Conservation (phyloP, 2,888 invertebrate genomes). For the Lasioglossum figueresi region DNA sequence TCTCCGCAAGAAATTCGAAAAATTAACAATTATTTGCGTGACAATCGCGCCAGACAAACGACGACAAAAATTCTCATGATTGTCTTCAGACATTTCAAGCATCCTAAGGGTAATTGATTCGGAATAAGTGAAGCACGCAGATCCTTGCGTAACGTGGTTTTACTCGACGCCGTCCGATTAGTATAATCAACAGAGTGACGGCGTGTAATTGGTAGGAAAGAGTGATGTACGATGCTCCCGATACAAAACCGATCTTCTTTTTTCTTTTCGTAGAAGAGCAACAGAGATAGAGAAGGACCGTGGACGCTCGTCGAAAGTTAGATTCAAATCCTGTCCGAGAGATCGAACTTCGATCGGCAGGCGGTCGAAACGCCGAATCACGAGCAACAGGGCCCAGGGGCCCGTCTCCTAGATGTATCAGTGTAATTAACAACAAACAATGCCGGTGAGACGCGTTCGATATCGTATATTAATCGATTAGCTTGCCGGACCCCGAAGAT, state of each 20-base stretch:
- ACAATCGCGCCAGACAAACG: background rate
- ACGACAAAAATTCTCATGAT: background rate
- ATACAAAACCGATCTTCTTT: slow-evolving; percentile 29
- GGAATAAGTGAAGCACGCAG: background rate
- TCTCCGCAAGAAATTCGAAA: background rate
- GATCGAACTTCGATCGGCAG: slow-evolving; percentile 61
- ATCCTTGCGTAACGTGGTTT: background rate
- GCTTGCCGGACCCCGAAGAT: slow-evolving; percentile 68
- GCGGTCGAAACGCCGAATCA: slow-evolving; percentile 74
- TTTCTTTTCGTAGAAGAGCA: background rate
- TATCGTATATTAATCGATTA: slow-evolving; percentile 80
- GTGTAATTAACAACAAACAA: slow-evolving; percentile 82
- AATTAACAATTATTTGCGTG: background rate
- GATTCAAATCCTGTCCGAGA: slow-evolving; percentile 67
- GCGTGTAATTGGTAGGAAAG: slow-evolving; percentile 26
- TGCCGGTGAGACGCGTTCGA: slow-evolving; percentile 73
- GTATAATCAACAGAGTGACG: slow-evolving; percentile 35
- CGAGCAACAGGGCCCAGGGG: slow-evolving; percentile 47
- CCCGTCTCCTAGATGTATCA: slow-evolving; percentile 75
- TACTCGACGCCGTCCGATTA: slow-evolving; percentile 26
- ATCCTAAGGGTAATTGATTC: background rate
- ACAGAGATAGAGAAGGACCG: background rate
- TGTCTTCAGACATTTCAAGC: background rate
- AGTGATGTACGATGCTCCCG: slow-evolving; percentile 40
- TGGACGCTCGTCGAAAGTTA: slow-evolving; percentile 58